Conservation (phyloP, 2,888 invertebrate genomes). For the Leptopilina syphax region DNA sequence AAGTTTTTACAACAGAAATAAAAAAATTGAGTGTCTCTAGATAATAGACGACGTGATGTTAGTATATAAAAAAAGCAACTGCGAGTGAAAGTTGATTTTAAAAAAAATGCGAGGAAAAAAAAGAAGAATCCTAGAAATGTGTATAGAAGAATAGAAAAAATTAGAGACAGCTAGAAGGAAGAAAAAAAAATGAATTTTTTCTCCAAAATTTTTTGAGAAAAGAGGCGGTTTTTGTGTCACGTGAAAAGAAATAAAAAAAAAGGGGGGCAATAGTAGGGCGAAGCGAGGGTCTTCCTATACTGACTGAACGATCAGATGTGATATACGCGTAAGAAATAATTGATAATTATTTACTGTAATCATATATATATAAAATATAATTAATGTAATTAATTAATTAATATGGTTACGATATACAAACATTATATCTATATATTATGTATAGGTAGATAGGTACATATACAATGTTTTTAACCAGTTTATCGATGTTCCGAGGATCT, state of each 20-base stretch:
- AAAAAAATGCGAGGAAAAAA: constrained; percentile 40
- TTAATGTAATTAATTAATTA: constrained; percentile 63
- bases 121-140: constrained; percentile 34
- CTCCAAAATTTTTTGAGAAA: constrained; percentile 9
- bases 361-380: constrained; percentile 50
- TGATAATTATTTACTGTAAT: constrained; percentile 71
- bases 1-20: constrained; percentile 72
- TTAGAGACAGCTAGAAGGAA: background rate
- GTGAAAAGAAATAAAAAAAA: constrained; percentile 42
- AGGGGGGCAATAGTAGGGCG: constrained; percentile 64
- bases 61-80: constrained; percentile 25
- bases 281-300: constrained; percentile 76
- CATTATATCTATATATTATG: constrained; percentile 68
- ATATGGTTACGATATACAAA: constrained; percentile 68
- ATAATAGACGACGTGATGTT: constrained; percentile 59
- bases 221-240: constrained; percentile 50
- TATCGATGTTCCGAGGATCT: constrained; percentile 73
- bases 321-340: constrained; percentile 75
- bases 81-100: constrained; percentile 40
- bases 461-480: constrained; percentile 75
- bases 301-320: constrained; percentile 77
- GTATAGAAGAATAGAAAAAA: constrained; percentile 23
- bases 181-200: constrained; percentile 14
- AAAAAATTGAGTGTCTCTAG: constrained; percentile 65
- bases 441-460: constrained; percentile 73